A percentile compares a stretch with the other conserved stretches of the same genome.
phyloP scores from a whole-genome alignment of 2,797 vertebrate species.

The Anas bahamensis region DNA sequence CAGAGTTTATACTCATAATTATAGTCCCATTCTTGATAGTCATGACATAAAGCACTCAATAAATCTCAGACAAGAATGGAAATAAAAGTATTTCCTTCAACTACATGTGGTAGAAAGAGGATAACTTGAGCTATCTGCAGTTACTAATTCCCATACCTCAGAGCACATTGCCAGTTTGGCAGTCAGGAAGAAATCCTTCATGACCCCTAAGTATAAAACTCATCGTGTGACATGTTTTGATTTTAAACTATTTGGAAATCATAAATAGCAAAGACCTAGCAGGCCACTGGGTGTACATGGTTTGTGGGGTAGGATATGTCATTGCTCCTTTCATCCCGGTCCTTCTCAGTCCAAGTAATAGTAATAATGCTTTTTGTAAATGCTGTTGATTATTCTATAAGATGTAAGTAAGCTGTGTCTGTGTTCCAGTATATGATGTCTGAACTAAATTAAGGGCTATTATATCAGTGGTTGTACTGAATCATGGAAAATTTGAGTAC shows the following conservation, averaged over 20 bases:
- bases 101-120: background rate
- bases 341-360: background rate
- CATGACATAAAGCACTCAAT: background rate
- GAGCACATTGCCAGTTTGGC: background rate
- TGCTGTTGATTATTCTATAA: background rate
- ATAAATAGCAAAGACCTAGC: background rate
- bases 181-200: background rate
- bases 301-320: background rate
- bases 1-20: background rate
- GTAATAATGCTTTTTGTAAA: background rate
- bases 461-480: background rate
- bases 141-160: background rate
- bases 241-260: background rate
- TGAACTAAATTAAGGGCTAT: background rate
- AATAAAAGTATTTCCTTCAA: background rate
- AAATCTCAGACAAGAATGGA: background rate
- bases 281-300: background rate
- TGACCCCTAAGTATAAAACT: background rate
- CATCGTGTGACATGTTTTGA: background rate
- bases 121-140: background rate
- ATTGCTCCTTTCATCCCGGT: background rate
- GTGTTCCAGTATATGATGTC: background rate
- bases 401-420: background rate
- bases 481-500: background rate
- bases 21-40: background rate